Conservation (phyloP, 2,797 vertebrate genomes). For the Enteromius unitaeniatus region DNA sequence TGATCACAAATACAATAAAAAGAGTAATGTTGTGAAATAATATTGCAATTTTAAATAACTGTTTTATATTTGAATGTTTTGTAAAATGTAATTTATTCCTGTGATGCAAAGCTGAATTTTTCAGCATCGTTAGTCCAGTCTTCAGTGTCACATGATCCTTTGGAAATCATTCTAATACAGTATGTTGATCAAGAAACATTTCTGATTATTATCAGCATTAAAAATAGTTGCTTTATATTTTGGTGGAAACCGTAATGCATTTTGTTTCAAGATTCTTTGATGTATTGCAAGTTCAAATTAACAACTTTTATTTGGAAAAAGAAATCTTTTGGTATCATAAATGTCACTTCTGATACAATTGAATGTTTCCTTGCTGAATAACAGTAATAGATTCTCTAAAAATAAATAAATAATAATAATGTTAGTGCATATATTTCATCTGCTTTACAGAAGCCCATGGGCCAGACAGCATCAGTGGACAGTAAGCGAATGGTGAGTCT, state of each 20-base stretch:
- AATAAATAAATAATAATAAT: neutral
- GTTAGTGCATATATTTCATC: neutral
- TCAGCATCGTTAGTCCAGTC: neutral
- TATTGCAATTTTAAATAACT: neutral
- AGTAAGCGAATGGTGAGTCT: slow-evolving; percentile 10
- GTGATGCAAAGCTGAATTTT: neutral
- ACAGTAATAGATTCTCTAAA: neutral
- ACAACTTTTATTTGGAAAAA: neutral
- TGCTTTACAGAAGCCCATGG: neutral
- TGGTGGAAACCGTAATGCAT: neutral
- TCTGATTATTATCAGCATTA: neutral
- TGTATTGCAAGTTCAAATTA: neutral
- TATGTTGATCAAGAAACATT: neutral
- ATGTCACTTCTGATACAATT: neutral
- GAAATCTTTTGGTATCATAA: neutral
- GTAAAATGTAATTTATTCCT: neutral
- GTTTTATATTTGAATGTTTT: neutral
- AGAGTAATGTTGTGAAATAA: neutral
- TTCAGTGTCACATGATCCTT: neutral
- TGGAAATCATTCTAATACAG: too few species aligned
- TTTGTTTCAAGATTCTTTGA: neutral
- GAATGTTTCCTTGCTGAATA: neutral
- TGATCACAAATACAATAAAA: neutral
- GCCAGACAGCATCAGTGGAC: neutral
- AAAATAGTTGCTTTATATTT: neutral